Evolutionary conservation across 2,113 vertebrate species (phyloP).

Genomic region (mouse (Mus musculus)): GRCm39 chr16:34670501-34671000

Average conservation of each 20-base stretch:
- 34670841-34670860: neutral
- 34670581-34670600: neutral
- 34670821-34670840: neutral
- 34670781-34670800: neutral
- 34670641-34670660: neutral
- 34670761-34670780: neutral
- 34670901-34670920: neutral
- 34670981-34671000: neutral
- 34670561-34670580: neutral
- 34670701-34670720: neutral
- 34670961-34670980: neutral
- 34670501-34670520: neutral
- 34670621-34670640: neutral
- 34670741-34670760: neutral
- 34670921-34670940: neutral
- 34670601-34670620: neutral
- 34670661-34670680: neutral
- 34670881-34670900: neutral
- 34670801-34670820: neutral
- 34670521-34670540: neutral
- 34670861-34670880: neutral
- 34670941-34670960: neutral
- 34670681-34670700: neutral
- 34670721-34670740: neutral
- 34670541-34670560: neutral